Percentiles rank a stretch among this genome's conserved stretches.
Evolutionary conservation across 2,888 invertebrate genomes (phyloP).

Genomic region (Buathra laborator): DNA sequence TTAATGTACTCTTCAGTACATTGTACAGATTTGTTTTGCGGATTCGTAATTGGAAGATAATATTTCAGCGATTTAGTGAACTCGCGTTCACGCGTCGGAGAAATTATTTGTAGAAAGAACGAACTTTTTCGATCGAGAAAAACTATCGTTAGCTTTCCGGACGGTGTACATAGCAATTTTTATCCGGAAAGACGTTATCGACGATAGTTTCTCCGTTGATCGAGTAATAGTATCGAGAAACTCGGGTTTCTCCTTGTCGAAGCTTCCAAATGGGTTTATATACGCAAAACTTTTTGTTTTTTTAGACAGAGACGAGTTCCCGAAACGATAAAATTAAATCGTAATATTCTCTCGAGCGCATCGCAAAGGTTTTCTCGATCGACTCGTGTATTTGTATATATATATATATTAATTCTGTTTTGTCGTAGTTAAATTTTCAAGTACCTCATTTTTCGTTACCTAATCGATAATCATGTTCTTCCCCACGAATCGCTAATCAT

Average conservation of each 20-base stretch:
- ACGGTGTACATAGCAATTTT: slow-evolving; percentile 52
- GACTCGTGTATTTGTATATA: slow-evolving; percentile 6
- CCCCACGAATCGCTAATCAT: slow-evolving; percentile 60
- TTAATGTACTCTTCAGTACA: slow-evolving; percentile 30
- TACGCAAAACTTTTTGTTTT: background rate
- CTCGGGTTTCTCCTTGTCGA: slow-evolving; percentile 13
- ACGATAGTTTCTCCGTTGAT: slow-evolving; percentile 22
- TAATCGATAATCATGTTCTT: slow-evolving; percentile 71
- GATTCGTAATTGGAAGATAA: slow-evolving; percentile 7
- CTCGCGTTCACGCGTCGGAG: background rate
- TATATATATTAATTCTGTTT: slow-evolving; percentile 7
- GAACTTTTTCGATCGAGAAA: slow-evolving; percentile 5
- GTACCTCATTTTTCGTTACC: slow-evolving; percentile 65
- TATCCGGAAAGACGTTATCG: slow-evolving; percentile 25
- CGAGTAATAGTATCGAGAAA: background rate
- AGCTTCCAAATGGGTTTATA: slow-evolving; percentile 29
- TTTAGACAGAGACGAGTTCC: slow-evolving; percentile 1
- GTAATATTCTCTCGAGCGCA: background rate
- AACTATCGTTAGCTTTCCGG: slow-evolving; percentile 38
- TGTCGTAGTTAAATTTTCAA: slow-evolving; percentile 29
- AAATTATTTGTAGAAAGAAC: slow-evolving; percentile 3
- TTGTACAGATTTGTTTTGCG: slow-evolving; percentile 30
- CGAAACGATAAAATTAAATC: background rate
- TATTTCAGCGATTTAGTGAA: slow-evolving; percentile 3
- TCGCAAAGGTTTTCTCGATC: slow-evolving; percentile 2